phyloP scores from a whole-genome alignment of 2,888 invertebrate species.

The Ophion ellenae region DNA sequence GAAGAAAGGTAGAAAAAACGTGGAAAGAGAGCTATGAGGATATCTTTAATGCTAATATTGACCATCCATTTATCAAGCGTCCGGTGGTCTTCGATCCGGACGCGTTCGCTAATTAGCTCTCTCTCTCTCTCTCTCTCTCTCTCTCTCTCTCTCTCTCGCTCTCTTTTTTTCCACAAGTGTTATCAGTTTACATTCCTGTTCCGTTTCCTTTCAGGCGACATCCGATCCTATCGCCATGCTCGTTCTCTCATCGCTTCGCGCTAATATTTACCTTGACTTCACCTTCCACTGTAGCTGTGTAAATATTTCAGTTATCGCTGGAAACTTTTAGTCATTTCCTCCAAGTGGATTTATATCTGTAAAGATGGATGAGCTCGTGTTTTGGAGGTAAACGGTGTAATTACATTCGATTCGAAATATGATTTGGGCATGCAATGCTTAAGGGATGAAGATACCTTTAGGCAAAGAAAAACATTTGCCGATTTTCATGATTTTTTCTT shows the following conservation, averaged over 20 bases:
- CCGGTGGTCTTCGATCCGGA: conserved; percentile 71
- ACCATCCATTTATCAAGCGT: conserved; percentile 79
- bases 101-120: conserved; percentile 75
- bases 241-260: conserved; percentile 17
- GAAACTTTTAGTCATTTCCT: conserved; percentile 8
- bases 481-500: no score
- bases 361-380: not conserved
- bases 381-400: not conserved
- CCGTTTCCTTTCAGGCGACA: conserved; percentile 61
- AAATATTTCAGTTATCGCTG: not conserved
- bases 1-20: conserved; percentile 61
- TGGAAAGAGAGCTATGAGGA: conserved; percentile 45
- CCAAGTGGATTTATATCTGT: not conserved
- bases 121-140: conserved; percentile 69
- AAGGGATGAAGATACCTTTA: no score
- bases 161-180: conserved; percentile 42
- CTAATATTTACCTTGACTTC: conserved; percentile 52
- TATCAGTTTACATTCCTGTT: conserved; percentile 69
- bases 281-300: conserved; percentile 24
- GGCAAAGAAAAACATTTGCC: no score
- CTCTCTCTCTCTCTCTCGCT: conserved; percentile 69
- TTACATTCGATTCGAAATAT: not conserved
- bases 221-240: conserved; percentile 45
- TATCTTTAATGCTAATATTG: conserved; percentile 79
- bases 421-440: not conserved